These are phyloP conservation scores for Amblyopsis hoosieri DNA, from an alignment of 2,797 vertebrate species.

Conservation along the genomic window DNA sequence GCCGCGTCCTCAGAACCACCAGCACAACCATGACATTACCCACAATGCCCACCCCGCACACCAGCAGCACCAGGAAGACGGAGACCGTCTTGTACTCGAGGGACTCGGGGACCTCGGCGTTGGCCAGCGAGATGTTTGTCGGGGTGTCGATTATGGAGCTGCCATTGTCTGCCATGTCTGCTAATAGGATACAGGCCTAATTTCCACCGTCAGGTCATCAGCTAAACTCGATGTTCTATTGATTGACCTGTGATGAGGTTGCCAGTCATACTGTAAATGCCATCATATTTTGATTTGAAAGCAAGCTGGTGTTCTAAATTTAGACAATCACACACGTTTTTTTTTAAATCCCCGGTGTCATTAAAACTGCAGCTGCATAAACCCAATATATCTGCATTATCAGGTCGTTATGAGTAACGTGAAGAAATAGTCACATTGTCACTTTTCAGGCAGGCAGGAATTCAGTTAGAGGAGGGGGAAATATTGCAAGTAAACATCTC, in stretches of 20 bases:
- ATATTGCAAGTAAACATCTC: too few relatives aligned
- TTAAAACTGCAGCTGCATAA: too few relatives aligned
- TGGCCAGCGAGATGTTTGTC: conserved; percentile 76
- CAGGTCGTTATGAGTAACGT: too few relatives aligned
- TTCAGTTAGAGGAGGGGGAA: too few relatives aligned
- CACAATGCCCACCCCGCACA: conserved; percentile 79
- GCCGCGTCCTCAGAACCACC: conserved; percentile 80
- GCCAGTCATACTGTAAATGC: conserved; percentile 1
- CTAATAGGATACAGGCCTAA: not conserved
- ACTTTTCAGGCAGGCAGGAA: too few relatives aligned
- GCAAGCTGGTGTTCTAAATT: conserved; percentile 19
- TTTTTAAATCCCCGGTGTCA: not conserved
- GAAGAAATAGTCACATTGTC: too few relatives aligned
- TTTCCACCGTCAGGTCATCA: not conserved
- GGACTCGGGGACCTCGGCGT: conserved; percentile 50
- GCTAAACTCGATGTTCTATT: conserved; percentile 1
- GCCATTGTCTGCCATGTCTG: conserved; percentile 70
- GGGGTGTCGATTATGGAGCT: conserved; percentile 74
- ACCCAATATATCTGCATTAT: too few relatives aligned
- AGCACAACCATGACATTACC: conserved; percentile 85
- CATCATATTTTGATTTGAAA: conserved; percentile 3
- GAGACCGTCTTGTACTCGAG: conserved; percentile 81
- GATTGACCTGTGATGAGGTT: conserved; percentile 6
- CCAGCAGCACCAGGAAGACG: conserved; percentile 81
- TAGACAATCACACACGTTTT: conserved; percentile 1